Base-by-base conservation (phyloP, 2,797 vertebrate species). In the Heterohyrax brucei region DNA sequence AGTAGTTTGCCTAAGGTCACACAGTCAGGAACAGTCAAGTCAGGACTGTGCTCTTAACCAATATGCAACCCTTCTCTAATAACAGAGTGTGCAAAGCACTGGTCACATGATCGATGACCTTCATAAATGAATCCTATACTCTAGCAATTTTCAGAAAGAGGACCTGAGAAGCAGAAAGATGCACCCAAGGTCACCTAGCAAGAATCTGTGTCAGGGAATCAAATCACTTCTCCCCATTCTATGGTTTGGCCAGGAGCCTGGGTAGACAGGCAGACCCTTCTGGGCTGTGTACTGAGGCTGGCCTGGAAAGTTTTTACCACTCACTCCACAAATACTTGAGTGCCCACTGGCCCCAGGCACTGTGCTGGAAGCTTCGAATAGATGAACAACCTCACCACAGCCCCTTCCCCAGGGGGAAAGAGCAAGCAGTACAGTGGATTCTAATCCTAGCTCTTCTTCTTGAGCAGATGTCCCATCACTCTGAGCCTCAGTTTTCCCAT, bases 1-100 rank as follows among this genome's bases (percentile, higher is more conserved):
- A 61, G 77, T 8, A 18, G 24, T 83, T 73, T 88, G 64, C 88
- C 59, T 76, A 81, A 84, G 68, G 78, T 72, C 18, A 93, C 76
- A 93, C 33, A 70, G 30, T 28, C 30, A 64, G 90, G 44, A 39
- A 39, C 5, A 16, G 62, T 16, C 64, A 48, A 46, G 62, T 4
- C 39, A 33, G 62, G 72, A 78, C 72, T 66, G 24, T 50, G 44
- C 39, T 92, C 82, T 78, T 46, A 73, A n/a, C 68, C 64, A 70
- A 14, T 21, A 76, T 8, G 33, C 70, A 70, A 66, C 66, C 18
- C 18, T 81, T 85, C 39, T 70, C 82, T 77, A 64, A 33, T 24
- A 90, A 83, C 0, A 88, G n/a, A 66, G 64, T 5, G 19, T 10
- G 33, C 26, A 22, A 83, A 16, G 33, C 53, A 48, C 78, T 16